phyloP scores from a whole-genome alignment of 2,888 invertebrate genomes.

The Ormyrus pomaceus region DNA sequence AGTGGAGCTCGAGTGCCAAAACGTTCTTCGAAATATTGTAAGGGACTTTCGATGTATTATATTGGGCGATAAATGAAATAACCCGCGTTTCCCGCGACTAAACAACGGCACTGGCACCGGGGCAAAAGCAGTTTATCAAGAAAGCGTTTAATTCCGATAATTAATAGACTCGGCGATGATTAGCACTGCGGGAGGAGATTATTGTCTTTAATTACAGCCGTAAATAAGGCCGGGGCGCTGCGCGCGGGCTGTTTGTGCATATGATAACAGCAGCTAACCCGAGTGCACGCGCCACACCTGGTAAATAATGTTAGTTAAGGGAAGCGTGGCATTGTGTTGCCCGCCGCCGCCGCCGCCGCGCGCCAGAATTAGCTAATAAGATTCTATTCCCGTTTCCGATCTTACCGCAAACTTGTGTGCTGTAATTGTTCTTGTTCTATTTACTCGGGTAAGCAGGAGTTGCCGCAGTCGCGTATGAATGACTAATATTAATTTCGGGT shows the following conservation, averaged over 20 bases:
- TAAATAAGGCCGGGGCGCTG: constrained; percentile 13
- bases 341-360: not conserved
- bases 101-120: no score
- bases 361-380: constrained; percentile 48
- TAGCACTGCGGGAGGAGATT: constrained; percentile 1
- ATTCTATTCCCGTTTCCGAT: constrained; percentile 52
- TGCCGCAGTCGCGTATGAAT: constrained; percentile 5
- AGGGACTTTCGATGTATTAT: no score
- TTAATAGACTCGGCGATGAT: no score
- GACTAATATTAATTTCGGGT: constrained; percentile 31
- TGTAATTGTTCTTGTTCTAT: constrained; percentile 43
- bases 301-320: constrained; percentile 46
- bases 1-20: no score
- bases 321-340: not conserved
- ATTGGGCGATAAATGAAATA: no score
- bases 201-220: constrained; percentile 39
- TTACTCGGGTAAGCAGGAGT: constrained; percentile 28
- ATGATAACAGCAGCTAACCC: constrained; percentile 31
- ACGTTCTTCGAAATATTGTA: no score
- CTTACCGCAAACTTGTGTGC: constrained; percentile 42
- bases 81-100: no score
- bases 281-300: constrained; percentile 11
- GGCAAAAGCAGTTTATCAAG: no score
- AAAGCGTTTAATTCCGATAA: no score
- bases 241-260: not conserved